phyloP scores from a whole-genome alignment of 1,140 invertebrate genomes.

The Drosophila virilis region DNA sequence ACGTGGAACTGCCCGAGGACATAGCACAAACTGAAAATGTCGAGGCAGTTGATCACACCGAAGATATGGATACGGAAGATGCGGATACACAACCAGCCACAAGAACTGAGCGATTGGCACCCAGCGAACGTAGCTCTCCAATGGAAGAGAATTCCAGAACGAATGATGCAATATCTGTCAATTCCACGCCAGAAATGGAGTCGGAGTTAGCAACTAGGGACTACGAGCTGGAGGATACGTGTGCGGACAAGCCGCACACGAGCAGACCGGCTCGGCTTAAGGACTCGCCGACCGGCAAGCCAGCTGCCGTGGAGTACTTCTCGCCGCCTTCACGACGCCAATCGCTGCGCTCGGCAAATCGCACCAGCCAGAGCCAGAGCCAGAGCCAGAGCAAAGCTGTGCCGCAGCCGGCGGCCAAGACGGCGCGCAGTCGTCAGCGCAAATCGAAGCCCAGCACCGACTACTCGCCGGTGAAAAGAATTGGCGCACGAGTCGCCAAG shows the following conservation, averaged over 20 bases:
- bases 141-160: not conserved
- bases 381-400: not conserved
- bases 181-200: not conserved
- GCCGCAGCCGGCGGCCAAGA: not conserved
- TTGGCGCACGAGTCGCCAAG: conserved; percentile 37
- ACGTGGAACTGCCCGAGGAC: not conserved
- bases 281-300: not conserved
- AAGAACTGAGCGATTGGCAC: not conserved
- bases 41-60: not conserved
- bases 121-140: not conserved
- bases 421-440: not conserved
- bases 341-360: conserved; percentile 14
- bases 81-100: not conserved
- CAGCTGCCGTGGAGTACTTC: not conserved
- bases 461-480: not conserved
- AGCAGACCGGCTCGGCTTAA: not conserved
- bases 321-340: not conserved
- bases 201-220: not conserved
- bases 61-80: not conserved
- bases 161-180: not conserved
- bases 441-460: not conserved
- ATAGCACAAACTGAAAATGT: not conserved
- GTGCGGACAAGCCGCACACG: not conserved
- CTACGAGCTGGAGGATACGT: not conserved
- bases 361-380: not conserved